A percentile compares a stretch with the other conserved stretches of the same genome.
phyloP scores from a whole-genome alignment of 2,797 vertebrate genomes.

The Mus minutoides region DNA sequence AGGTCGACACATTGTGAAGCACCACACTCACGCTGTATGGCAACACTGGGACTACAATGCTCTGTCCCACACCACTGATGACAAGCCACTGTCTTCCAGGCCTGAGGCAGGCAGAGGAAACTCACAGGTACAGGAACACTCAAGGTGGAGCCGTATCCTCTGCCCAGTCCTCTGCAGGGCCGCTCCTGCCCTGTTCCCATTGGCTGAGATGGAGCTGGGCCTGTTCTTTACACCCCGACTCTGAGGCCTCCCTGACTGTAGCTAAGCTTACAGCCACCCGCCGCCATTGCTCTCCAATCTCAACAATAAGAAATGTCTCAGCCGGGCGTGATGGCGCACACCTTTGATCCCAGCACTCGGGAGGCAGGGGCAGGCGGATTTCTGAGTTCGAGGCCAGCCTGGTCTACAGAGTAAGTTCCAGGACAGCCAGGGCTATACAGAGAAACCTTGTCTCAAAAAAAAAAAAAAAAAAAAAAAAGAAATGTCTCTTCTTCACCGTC shows the following conservation, averaged over 20 bases:
- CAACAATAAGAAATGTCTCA: not conserved
- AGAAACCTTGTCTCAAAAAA: too few species aligned
- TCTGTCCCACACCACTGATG: not conserved
- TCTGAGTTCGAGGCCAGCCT: too few species aligned
- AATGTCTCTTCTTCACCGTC: not conserved
- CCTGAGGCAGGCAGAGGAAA: not conserved
- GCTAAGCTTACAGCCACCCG: not conserved
- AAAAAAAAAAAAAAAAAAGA: too few species aligned
- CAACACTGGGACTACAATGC: not conserved
- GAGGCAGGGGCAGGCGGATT: too few species aligned
- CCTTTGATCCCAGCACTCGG: too few species aligned
- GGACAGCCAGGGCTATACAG: too few species aligned
- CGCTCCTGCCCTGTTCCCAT: not conserved
- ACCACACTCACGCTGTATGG: not conserved
- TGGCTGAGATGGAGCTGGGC: not conserved
- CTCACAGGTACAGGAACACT: too few species aligned
- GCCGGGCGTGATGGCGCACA: too few species aligned
- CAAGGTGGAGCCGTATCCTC: not conserved
- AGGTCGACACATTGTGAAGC: not conserved
- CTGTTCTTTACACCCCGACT: not conserved
- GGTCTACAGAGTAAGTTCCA: too few species aligned
- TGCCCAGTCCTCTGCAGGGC: not conserved
- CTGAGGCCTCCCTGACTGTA: not conserved
- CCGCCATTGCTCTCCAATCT: fast-evolving
- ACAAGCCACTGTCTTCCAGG: not conserved